Percentiles rank a stretch among this genome's conserved stretches.
Conservation (phyloP, 2,888 invertebrate genomes). For the Epirrhoe alternata region DNA sequence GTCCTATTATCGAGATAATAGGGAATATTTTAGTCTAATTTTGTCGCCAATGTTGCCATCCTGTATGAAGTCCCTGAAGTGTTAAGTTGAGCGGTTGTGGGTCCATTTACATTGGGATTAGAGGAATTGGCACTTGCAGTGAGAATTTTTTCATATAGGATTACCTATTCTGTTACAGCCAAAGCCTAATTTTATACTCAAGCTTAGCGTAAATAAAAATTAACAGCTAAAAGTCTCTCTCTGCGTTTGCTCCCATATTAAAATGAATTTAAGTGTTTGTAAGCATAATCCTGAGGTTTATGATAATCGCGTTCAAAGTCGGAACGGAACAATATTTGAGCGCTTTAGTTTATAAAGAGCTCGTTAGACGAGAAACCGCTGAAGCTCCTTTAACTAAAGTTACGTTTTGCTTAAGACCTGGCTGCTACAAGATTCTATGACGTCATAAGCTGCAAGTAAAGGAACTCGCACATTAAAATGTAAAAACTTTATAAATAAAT, state of each 20-base stretch:
- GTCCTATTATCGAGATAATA: background rate
- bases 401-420: background rate
- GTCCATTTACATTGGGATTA: background rate
- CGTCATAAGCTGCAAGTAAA: background rate
- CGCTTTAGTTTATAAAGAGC: constrained; percentile 4
- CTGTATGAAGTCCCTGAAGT: constrained; percentile 29
- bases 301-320: constrained; percentile 5
- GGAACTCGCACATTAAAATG: too few species aligned
- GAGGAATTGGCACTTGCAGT: background rate
- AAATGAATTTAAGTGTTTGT: background rate
- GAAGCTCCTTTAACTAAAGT: background rate
- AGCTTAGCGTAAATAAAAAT: too few species aligned
- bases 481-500: too few species aligned
- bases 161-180: too few species aligned
- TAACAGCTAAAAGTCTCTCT: too few species aligned
- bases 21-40: constrained; percentile 10
- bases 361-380: constrained; percentile 1
- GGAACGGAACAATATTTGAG: background rate
- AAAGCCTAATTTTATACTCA: too few species aligned
- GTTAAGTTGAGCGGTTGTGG: constrained; percentile 20
- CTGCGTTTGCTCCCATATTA: too few species aligned
- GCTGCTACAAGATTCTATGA: background rate
- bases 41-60: constrained; percentile 8
- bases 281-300: background rate
- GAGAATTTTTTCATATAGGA: background rate